phyloP scores from a whole-genome alignment of 1,140 invertebrate genomes.

The Laupala kohalensis region DNA sequence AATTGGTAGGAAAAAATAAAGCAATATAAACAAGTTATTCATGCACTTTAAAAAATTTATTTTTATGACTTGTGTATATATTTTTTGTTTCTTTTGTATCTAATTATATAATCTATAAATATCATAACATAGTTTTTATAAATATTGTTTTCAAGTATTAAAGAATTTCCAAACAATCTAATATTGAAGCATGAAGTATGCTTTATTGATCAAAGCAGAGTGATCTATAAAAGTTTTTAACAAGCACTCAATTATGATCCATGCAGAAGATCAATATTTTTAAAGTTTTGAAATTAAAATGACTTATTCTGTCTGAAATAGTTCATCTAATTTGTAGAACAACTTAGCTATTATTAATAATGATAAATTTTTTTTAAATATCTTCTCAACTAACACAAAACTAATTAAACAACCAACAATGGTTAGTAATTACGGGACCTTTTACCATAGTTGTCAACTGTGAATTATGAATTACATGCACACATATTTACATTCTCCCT shows the following conservation, averaged over 20 bases:
- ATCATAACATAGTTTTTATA: background rate
- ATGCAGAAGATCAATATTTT: background rate
- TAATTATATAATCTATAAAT: background rate
- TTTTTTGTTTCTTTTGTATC: background rate
- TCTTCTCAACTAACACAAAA: background rate
- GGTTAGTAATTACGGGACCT: background rate
- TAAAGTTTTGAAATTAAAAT: background rate
- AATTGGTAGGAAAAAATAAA: too few species aligned
- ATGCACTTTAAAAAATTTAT: background rate
- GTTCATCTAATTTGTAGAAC: background rate
- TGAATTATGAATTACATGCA: background rate
- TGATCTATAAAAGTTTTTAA: too few species aligned
- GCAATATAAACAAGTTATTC: too few species aligned
- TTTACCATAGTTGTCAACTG: background rate
- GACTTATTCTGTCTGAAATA: background rate
- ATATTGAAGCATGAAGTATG: background rate
- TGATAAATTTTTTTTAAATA: background rate
- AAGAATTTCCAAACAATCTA: background rate
- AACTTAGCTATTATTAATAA: background rate
- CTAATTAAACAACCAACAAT: background rate
- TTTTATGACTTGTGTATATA: background rate
- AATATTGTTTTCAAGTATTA: background rate
- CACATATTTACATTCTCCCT: background rate
- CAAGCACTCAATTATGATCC: background rate
- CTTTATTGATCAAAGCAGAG: background rate